These are phyloP conservation scores for Psammodynastes pulverulentus DNA, from an alignment of 2,113 vertebrate genomes.

Conservation along the genomic window DNA sequence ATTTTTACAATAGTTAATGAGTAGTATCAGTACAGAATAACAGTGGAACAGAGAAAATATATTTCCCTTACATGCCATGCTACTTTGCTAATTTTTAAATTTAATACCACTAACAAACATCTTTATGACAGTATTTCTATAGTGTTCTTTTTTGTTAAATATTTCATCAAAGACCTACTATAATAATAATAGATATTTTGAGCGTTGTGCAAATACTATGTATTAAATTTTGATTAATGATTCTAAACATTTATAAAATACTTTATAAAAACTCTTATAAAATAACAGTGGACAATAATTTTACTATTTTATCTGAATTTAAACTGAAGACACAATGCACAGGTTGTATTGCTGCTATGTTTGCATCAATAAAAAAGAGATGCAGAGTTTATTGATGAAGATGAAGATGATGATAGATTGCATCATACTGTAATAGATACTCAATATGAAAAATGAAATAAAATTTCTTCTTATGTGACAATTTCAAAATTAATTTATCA, in stretches of 20 bases:
- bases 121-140: neutral
- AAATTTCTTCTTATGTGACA: neutral
- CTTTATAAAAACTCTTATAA: neutral
- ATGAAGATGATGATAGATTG: neutral
- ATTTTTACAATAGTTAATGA: neutral
- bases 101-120: neutral
- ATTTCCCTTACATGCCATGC: neutral
- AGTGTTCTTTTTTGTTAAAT: neutral
- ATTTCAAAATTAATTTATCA: neutral
- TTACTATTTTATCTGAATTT: neutral
- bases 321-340: neutral
- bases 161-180: neutral
- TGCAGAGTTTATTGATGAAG: neutral
- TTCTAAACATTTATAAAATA: neutral
- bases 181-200: neutral
- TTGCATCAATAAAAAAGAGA: conserved; percentile 25
- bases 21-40: no score
- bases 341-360: neutral
- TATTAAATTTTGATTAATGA: neutral
- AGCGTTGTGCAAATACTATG: neutral
- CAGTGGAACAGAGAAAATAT: neutral
- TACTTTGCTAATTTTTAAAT: neutral
- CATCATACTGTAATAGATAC: neutral
- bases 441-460: neutral
- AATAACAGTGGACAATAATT: conserved; percentile 3